Conservation (phyloP, 2,113 vertebrate genomes). For the Phrynosoma platyrhinos region DNA sequence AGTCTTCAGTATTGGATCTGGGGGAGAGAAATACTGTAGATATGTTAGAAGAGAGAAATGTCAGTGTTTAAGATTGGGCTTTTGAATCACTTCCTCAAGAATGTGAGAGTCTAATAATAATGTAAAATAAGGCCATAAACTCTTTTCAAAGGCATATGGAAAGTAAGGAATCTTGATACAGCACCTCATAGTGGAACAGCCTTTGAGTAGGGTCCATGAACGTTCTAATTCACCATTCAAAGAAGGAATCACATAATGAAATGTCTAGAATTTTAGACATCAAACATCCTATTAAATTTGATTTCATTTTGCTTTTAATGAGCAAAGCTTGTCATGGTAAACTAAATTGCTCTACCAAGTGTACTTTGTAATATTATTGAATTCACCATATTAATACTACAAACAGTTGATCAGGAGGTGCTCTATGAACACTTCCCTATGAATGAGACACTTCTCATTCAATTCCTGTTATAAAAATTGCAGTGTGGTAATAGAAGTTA, state of each 20-base stretch:
- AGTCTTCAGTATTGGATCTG: not conserved
- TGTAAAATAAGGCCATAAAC: conserved; percentile 6
- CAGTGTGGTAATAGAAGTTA: not conserved
- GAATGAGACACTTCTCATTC: not conserved
- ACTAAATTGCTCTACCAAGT: not conserved
- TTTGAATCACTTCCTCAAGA: conserved; percentile 4
- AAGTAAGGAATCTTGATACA: not conserved
- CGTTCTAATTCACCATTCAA: not conserved
- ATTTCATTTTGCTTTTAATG: conserved; percentile 1
- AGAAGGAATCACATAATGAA: not conserved
- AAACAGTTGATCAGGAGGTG: not conserved
- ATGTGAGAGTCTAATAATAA: conserved; percentile 5
- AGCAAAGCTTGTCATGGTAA: conserved; percentile 2
- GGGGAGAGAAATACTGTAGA: not conserved
- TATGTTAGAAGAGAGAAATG: not conserved
- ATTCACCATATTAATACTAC: not conserved
- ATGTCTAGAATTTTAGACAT: not conserved
- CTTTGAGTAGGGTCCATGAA: not conserved
- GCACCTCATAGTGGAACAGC: not conserved
- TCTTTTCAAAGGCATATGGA: not conserved
- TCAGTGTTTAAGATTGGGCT: not conserved
- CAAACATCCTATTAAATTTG: not conserved
- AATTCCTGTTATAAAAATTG: not conserved
- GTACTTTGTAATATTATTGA: not conserved
- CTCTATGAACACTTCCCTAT: not conserved